phyloP scores from a whole-genome alignment of 2,113 vertebrate species.

The Hydropotes inermis region DNA sequence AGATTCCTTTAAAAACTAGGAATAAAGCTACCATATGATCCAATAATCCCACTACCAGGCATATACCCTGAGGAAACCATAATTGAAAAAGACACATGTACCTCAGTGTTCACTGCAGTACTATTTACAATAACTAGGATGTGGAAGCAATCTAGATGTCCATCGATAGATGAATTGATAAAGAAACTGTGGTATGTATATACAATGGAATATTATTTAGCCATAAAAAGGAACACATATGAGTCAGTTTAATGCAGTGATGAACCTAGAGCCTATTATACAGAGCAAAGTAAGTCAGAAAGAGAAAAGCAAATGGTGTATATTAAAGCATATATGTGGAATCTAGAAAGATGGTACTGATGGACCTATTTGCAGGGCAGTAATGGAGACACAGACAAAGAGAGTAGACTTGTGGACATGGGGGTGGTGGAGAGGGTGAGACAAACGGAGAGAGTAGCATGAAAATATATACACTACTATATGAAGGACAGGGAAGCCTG shows the following conservation, averaged over 20 bases:
- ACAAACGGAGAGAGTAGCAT: background rate
- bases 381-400: background rate
- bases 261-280: background rate
- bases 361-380: background rate
- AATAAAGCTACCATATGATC: background rate
- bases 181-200: background rate
- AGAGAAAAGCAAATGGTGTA: background rate
- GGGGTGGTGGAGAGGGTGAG: background rate
- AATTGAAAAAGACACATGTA: background rate
- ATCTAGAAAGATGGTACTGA: background rate
- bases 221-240: background rate
- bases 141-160: background rate
- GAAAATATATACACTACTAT: background rate
- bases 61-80: background rate
- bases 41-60: background rate
- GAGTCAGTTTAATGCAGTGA: background rate
- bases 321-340: background rate
- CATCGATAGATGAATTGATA: background rate
- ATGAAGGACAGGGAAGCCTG: background rate
- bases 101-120: background rate
- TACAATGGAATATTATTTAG: background rate
- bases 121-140: background rate
- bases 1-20: background rate
- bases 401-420: background rate
- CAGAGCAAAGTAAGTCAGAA: background rate